These are phyloP conservation scores for Philypnodon macrostomus DNA, from an alignment of 2,797 vertebrate species.

Conservation along the genomic window DNA sequence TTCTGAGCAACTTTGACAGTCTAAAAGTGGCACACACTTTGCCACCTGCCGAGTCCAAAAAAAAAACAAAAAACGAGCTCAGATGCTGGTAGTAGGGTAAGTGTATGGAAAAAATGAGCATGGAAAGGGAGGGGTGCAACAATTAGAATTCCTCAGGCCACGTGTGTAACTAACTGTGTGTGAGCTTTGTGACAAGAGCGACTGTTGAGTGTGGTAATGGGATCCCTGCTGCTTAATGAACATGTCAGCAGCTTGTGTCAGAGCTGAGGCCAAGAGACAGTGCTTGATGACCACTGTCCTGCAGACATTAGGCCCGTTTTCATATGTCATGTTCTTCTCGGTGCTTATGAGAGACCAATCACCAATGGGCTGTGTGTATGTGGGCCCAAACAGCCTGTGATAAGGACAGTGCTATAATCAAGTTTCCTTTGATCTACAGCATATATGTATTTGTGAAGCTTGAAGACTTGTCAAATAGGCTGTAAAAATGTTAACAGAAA, in stretches of 20 bases:
- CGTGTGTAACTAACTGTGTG: constrained; percentile 74
- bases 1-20: constrained; percentile 59
- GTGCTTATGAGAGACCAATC: neutral
- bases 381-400: neutral
- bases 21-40: constrained; percentile 52
- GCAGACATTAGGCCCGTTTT: constrained; percentile 25
- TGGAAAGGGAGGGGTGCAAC: constrained; percentile 54
- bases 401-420: neutral
- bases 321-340: constrained; percentile 5
- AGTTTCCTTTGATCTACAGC: constrained; percentile 3
- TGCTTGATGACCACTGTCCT: constrained; percentile 55
- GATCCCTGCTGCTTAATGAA: constrained; percentile 78
- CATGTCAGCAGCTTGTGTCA: constrained; percentile 71
- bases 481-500: no score
- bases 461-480: no score
- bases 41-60: constrained; percentile 58
- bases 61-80: no score
- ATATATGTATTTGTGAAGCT: no score
- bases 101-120: constrained; percentile 36
- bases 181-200: constrained; percentile 71
- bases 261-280: constrained; percentile 55
- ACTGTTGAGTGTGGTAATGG: constrained; percentile 71
- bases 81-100: constrained; percentile 38
- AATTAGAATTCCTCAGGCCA: constrained; percentile 74
- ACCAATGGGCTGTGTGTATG: neutral